Conservation (phyloP, 37 sponge, comb jelly and placozoan species). For the Ianthella basta region DNA sequence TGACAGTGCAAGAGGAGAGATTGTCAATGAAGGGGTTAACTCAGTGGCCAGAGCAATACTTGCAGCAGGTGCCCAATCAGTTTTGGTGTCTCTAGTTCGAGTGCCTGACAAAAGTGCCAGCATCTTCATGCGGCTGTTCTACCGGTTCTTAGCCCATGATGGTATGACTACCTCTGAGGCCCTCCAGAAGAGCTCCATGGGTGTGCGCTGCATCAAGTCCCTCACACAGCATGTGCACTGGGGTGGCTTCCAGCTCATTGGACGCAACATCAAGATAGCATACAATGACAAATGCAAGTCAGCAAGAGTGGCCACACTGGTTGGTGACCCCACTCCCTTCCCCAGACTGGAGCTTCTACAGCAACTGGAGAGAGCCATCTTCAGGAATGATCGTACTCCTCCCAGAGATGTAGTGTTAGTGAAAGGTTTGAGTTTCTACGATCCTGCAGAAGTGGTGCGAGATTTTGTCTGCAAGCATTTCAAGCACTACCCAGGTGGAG, state of each 20-base stretch:
- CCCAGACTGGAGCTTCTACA: conserved; percentile 35
- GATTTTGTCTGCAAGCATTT: conserved; percentile 48
- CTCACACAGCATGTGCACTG: conserved; percentile 73
- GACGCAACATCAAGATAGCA: conserved; percentile 42
- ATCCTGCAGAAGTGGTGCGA: conserved; percentile 38
- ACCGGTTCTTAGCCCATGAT: conserved; percentile 64
- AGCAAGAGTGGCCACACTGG: neutral
- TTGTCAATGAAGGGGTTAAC: conserved; percentile 68
- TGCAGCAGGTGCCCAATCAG: conserved; percentile 75
- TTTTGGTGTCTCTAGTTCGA: conserved; percentile 70
- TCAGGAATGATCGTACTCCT: conserved; percentile 23
- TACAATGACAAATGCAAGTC: conserved; percentile 3
- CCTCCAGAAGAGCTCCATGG: conserved; percentile 71
- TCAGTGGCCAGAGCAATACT: conserved; percentile 80
- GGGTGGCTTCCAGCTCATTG: conserved; percentile 75
- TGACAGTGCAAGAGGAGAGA: conserved; percentile 51
- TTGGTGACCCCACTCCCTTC: conserved; percentile 37
- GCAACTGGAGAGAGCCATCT: conserved; percentile 20
- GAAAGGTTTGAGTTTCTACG: conserved; percentile 30
- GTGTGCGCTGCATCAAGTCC: conserved; percentile 60
- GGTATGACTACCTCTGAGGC: conserved; percentile 48
- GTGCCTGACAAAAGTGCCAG: conserved; percentile 77
- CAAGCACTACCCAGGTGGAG: conserved; percentile 49
- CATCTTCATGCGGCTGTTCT: conserved; percentile 80
- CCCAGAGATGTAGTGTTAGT: conserved; percentile 63